Conservation (phyloP, 2,797 vertebrate genomes). For the Borostomias antarcticus region DNA sequence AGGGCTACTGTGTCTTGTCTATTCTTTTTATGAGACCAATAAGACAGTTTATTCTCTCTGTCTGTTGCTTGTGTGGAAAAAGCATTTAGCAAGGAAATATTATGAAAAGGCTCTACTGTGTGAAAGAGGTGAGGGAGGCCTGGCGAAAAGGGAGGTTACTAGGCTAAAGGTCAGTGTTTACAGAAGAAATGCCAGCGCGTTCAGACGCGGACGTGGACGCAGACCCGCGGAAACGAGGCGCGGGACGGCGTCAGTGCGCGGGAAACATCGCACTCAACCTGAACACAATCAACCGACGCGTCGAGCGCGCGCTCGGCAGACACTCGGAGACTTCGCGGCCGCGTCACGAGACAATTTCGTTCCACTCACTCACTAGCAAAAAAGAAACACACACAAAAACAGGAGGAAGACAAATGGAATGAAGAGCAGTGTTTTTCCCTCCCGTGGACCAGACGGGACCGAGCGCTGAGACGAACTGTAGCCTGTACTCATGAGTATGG, state of each 20-base stretch:
- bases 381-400: slow-evolving; percentile 27
- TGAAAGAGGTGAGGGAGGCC: slow-evolving; percentile 38
- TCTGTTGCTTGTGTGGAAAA: slow-evolving; percentile 2
- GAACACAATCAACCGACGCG: slow-evolving; percentile 64
- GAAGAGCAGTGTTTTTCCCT: slow-evolving; percentile 27
- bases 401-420: slow-evolving; percentile 42
- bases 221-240: slow-evolving; percentile 13
- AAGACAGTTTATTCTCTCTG: neutral
- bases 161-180: slow-evolving; percentile 69
- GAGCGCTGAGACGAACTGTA: slow-evolving; percentile 49
- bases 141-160: slow-evolving; percentile 28
- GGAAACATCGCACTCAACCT: slow-evolving; percentile 7
- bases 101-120: slow-evolving; percentile 33
- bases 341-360: slow-evolving; percentile 46
- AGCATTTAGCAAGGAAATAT: slow-evolving; percentile 28
- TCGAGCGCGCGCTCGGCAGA: slow-evolving; percentile 33
- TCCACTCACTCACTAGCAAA: slow-evolving; percentile 24
- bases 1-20: neutral
- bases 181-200: slow-evolving; percentile 52
- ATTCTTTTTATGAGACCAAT: neutral
- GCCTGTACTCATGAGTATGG: slow-evolving; percentile 43
- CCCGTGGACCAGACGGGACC: slow-evolving; percentile 33
- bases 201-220: neutral
- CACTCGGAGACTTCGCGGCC: slow-evolving; percentile 47
- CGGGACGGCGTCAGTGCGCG: slow-evolving; percentile 27